Base-by-base conservation (phyloP, 2,113 vertebrate genomes). In the Ochotona curzoniae region DNA sequence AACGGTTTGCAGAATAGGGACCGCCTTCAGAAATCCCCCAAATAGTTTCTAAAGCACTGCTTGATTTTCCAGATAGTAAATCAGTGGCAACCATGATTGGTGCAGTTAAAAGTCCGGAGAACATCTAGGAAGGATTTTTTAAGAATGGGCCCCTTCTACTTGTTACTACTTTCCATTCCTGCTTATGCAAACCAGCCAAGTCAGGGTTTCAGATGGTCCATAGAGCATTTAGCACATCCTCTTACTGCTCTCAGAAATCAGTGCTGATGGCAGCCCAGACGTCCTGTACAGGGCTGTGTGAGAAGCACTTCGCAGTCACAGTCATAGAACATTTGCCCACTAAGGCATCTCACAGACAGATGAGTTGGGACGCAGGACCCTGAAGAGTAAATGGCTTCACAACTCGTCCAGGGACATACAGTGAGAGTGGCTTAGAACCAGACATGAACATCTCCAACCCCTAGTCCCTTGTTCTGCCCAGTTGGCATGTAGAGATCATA, bases 11-110 rank as follows among this genome's bases (percentile, higher is more conserved):
- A 64, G n/a, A 93, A 79, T 11, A 38, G 30, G 44, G n/a, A 9
- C 26, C 32, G 91, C 64, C 54, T 76, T 85, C 25, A 89, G 70
- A 92, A 87, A 86, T 32, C 21, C 70, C 64, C 38, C 54, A 25
- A 23, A 28, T 1, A 54, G 28, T 83, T 95, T 89, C 18, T 30
- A 90, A 90, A 85, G 26, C 17, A 7, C 23, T 91, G 79, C 81
- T 95, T 74, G 15, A 60, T 79, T 95, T 61, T 93, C 44, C 47
- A 86, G 81, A 78, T 73, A 66, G 8, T 82, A 69, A 57, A 60
- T 49, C 44, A 35, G 7, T 25, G 57, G 71, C 38, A 23, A 80
- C n/a, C 26, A 75, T 89, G 67, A 87, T 73, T 18, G 15, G 20
- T 8, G 6, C 6, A 67, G 67, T 76, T 26, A 15, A 57, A 25